Evolutionary conservation across 2,113 vertebrate genomes (phyloP), one percentile per base, ranked within the genome.

Genomic region (Bambusicola thoracicus): DNA sequence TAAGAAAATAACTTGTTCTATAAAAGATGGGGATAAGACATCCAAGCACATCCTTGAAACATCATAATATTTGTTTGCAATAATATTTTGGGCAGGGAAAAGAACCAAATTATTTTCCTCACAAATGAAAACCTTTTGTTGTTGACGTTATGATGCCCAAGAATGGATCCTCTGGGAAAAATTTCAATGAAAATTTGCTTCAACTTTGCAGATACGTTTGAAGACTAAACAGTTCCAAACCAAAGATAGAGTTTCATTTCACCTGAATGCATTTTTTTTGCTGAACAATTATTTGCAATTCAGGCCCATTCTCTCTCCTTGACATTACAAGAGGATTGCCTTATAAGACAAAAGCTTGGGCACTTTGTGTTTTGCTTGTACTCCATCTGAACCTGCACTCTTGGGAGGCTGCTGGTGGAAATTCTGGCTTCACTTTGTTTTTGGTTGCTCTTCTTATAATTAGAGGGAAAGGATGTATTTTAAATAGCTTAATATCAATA

Each of bases 401-500:
- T 38, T 15, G 40, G n/a, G 43, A 72, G 38, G 41, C 17, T 36
- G 13, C 1, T 0, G 10, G 5, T 43, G 48, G 67, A 65, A 66
- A 32, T 40, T 75, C 46, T 0, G 3, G 38, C 16, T 89, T 58
- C 61, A 53, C n/a, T 86, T 92, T 40, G 49, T 44, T 87, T 81
- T 62, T 36, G 8, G n/a, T 40, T 63, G n/a, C n/a, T 74, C 81
- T 78, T 89, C 38, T 65, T 36, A 17, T 62, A 86, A 87, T 68
- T 63, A 77, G 59, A 93, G 69, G 68, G 74, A 61, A 94, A 88
- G 41, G 29, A 75, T 34, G 30, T 77, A 63, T 81, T 89, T 80
- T 36, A 61, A 76, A 94, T 36, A 69, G 34, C 81, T 93, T 94
- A 77, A 66, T 81, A 81, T 53, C 77, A 76, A 73, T 32, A 65